Conservation (phyloP, 2,113 vertebrate genomes). For the Tonatia bakeri region DNA sequence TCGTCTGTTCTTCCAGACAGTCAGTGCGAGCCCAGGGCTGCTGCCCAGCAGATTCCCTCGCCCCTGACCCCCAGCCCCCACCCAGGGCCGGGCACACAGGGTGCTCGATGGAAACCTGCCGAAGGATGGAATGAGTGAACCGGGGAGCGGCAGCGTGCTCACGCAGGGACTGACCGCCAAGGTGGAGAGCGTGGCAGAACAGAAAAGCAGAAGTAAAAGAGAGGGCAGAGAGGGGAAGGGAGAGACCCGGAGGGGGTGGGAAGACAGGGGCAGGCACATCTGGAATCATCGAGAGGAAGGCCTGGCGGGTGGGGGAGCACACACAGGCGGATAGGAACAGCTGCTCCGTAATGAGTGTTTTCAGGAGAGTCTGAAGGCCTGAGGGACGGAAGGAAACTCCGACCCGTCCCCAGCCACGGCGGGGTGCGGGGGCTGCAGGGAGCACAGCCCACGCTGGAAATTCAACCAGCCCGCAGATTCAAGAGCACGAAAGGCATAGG, state of each 20-base stretch:
- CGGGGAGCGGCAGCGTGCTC: rapidly evolving
- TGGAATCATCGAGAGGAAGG: not conserved
- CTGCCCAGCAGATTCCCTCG: not conserved
- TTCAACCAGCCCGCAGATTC: not conserved
- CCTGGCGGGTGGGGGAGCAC: rapidly evolving
- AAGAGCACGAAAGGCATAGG: not conserved
- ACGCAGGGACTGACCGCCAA: not conserved
- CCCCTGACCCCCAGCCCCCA: not conserved
- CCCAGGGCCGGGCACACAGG: not conserved
- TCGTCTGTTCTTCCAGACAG: not conserved
- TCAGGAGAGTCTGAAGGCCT: not conserved
- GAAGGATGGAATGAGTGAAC: not conserved
- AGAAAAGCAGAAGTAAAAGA: not conserved
- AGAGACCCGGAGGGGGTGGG: not conserved
- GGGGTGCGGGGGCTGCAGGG: not conserved
- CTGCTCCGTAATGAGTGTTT: not conserved
- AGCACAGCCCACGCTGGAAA: not conserved
- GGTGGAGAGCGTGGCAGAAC: not conserved
- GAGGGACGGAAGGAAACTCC: not conserved
- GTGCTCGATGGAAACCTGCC: not conserved
- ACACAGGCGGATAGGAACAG: not conserved
- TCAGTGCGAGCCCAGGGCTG: not conserved
- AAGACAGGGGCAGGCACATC: not conserved
- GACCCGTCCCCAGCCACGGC: not conserved
- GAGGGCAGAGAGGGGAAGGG: too few species aligned